These are phyloP conservation scores for Petrocephalus zakoni DNA, from an alignment of 2,113 vertebrate species.

Conservation along the genomic window DNA sequence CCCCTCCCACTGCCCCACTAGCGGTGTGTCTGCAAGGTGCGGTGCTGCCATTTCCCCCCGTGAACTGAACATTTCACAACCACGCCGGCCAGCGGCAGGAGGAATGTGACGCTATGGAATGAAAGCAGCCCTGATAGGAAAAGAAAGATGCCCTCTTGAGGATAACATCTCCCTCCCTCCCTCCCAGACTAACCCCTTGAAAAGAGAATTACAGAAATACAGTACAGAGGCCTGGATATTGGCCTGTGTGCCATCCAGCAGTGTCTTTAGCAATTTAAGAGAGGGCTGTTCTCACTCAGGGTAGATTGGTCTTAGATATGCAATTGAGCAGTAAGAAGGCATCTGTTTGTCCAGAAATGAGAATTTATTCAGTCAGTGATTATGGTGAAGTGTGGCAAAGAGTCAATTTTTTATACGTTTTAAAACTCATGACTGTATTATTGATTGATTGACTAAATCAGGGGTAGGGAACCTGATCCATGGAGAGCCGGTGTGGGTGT, in stretches of 20 bases:
- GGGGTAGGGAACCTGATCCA: too few relatives aligned
- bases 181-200: background rate
- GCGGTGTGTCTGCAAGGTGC: background rate
- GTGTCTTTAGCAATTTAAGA: slow-evolving; percentile 31
- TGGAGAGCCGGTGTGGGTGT: too few relatives aligned
- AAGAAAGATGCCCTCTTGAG: background rate
- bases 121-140: background rate
- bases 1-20: background rate
- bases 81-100: background rate
- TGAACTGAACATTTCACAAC: background rate
- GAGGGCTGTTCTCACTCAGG: background rate
- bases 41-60: background rate
- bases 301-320: background rate
- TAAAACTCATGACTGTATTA: background rate
- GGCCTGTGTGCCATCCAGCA: slow-evolving; percentile 46
- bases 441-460: background rate
- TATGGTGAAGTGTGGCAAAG: background rate
- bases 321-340: background rate
- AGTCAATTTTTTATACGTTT: background rate
- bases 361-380: background rate
- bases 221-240: slow-evolving; percentile 53
- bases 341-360: background rate
- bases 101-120: background rate
- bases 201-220: background rate
- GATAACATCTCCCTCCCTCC: background rate